Evolutionary conservation across 2,888 invertebrate genomes (phyloP), one percentile per base, ranked within the genome.

Genomic region (Andrena praecox): DNA sequence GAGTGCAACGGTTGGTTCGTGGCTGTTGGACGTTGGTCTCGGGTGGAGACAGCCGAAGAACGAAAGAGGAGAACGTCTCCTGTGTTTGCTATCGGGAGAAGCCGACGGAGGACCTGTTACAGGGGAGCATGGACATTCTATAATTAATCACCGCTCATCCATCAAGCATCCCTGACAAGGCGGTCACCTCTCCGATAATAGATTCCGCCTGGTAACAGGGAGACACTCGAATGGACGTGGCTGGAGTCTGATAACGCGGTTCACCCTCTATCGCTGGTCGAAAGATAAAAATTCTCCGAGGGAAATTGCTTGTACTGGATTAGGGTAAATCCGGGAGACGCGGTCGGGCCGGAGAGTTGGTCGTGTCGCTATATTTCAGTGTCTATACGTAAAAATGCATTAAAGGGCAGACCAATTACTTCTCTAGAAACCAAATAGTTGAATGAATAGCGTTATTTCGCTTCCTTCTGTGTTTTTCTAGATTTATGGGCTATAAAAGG

Each of bases 91-190:
- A 31, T 71, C 66, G 56, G 68, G 80, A 56, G 54, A 67, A 73
- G 42, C 69, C 68, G 52, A 48, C 52, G 69, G 52, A 68, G 59
- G 62, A 66, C 35, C 62, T 59, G 80, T 66, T 66, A 67, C 75
- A 54, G 72, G 42, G 29, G 66, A 70, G 79, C 79, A 10, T 77
- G 89, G 91, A 91, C 92, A 90, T 85, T 87, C 82, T 89, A 92
- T 93, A 92, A 93, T 93, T 93, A 93, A 93, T 93, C 91, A 91
- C 92, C 90, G 86, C 83, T 91, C 90, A 93, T 93, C 92, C 88
- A 93, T 93, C 93, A 93, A 79, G 81, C 75, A 73, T 82, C 85
- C 84, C 77, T 89, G 91, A 91, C 91, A 86, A 87, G 82, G 66
- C 71, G 90, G 91, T 91, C 92, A 90, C 90, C 89, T 85, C 75